Base-by-base conservation (phyloP, 2,797 vertebrate genomes). In the Eupleurogrammus muticus region DNA sequence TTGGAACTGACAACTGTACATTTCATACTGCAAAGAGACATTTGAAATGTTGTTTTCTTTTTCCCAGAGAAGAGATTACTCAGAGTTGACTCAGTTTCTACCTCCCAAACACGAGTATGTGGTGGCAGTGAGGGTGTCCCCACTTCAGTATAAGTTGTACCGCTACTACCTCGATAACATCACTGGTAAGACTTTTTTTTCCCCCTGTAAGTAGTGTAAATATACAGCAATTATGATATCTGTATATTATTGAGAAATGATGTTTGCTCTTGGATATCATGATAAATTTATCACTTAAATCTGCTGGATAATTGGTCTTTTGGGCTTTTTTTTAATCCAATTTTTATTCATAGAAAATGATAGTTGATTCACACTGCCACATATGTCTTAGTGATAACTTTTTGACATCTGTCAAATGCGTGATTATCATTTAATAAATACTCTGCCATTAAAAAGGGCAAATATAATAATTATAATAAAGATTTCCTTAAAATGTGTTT, bases 61-160 rank as follows among this genome's bases (percentile, higher is more conserved):
- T 58, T 46, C 55, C 28, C 84, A 99, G 98, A 96, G 97, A 81
- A 96, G 94, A 84, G 97, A 99, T 93, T 99, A 99, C 86, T 96
- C 96, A 0, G 97, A 94, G 16, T 77, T 99, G 88, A 96, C 93
- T 2, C 95, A 97, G 88, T 99, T 98, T 92, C 94, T 99, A 66
- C 97, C 97, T 38, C 96, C 96, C n/a, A 99, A 99, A 75, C 85
- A 95, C 0, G 98, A 99, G 73, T 99, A 99, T 3, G 98, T 99
- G 73, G 92, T 99, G 74, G 95, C 95, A 42, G 95, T 99, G 73
- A 93, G 97, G 70, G 90, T 99, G 90, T 95, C 96, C 5, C 86
- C 95, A 0, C 94, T 97, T 63, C 98, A 99, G 90, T 96, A 93
- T 89, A 93, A 90, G 34, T 86, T 99, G 16, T 99, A 99, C 87